A percentile compares a stretch with the other conserved stretches of the same genome.
Conservation (phyloP, 2,797 vertebrate species). For the Menidia menidia region DNA sequence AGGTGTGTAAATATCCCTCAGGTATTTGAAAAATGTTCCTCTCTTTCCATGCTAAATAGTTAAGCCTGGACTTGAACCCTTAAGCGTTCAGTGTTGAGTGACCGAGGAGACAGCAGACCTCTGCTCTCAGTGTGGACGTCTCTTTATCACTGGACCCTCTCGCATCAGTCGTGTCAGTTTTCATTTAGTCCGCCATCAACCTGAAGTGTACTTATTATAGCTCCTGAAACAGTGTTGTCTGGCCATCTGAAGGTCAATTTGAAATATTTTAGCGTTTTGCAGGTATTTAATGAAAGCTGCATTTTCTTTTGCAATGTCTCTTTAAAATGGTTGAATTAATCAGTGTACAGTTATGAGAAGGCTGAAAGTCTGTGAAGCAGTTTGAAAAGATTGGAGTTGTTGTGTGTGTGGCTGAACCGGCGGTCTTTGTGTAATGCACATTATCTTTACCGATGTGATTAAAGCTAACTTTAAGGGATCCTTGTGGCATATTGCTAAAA, state of each 20-base stretch:
- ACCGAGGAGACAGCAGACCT: slow-evolving; percentile 41
- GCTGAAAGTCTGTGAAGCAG: neutral
- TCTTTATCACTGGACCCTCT: slow-evolving; percentile 49
- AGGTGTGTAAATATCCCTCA: slow-evolving; percentile 76
- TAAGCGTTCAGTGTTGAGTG: slow-evolving; percentile 53
- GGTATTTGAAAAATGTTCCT: slow-evolving; percentile 65
- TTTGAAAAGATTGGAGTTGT: neutral
- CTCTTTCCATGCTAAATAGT: slow-evolving; percentile 12
- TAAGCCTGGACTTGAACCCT: slow-evolving; percentile 13
- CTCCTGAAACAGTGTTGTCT: slow-evolving; percentile 42
- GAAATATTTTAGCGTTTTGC: neutral
- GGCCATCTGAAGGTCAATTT: slow-evolving; percentile 50
- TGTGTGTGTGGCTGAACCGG: neutral
- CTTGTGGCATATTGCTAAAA: slow-evolving; percentile 37
- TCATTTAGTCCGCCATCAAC: slow-evolving; percentile 48
- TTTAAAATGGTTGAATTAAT: too few relatives aligned
- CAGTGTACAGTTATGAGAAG: neutral
- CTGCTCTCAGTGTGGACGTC: slow-evolving; percentile 45
- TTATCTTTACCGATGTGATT: slow-evolving; percentile 48
- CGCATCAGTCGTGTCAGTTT: slow-evolving; percentile 56
- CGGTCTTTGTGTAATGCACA: slow-evolving; percentile 34
- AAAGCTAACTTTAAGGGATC: slow-evolving; percentile 27
- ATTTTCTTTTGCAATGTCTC: neutral
- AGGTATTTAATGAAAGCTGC: neutral
- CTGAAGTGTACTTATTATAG: slow-evolving; percentile 26